Conservation (phyloP, 2,888 invertebrate species). For the Phaedon cochleariae region DNA sequence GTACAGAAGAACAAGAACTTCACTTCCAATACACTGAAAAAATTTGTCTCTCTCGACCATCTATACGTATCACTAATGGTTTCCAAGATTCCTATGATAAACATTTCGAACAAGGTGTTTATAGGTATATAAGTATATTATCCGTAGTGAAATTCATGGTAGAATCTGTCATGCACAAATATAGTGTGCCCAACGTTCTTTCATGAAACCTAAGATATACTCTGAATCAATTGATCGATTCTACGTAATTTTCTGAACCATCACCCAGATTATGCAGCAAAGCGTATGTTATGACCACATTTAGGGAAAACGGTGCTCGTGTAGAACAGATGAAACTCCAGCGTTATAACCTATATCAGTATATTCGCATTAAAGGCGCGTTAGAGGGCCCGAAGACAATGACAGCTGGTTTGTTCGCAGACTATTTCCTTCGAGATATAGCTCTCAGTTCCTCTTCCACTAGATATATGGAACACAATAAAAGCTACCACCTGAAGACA, state of each 20-base stretch:
- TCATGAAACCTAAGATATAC: not conserved
- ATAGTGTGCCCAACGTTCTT: too few relatives aligned
- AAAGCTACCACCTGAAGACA: constrained; percentile 63
- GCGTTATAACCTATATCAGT: constrained; percentile 48
- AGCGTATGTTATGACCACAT: constrained; percentile 24
- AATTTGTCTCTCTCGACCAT: too few relatives aligned
- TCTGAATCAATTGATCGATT: not conserved
- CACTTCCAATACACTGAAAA: too few relatives aligned
- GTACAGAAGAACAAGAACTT: too few relatives aligned
- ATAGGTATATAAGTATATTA: too few relatives aligned
- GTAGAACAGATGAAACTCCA: not conserved
- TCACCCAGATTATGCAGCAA: constrained; percentile 15
- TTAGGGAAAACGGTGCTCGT: constrained; percentile 8
- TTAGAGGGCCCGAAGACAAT: constrained; percentile 57
- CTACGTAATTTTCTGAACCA: not conserved
- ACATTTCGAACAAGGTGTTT: too few relatives aligned
- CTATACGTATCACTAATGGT: too few relatives aligned
- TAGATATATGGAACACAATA: constrained; percentile 63
- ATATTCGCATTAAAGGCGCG: constrained; percentile 58
- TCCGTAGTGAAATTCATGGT: too few relatives aligned
- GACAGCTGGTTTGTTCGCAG: constrained; percentile 62
- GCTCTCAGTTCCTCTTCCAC: constrained; percentile 53
- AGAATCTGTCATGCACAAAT: too few relatives aligned
- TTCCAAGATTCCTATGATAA: too few relatives aligned
- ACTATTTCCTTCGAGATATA: constrained; percentile 58